phyloP scores from a whole-genome alignment of 1,140 invertebrate species.

The Micrasema longulum region DNA sequence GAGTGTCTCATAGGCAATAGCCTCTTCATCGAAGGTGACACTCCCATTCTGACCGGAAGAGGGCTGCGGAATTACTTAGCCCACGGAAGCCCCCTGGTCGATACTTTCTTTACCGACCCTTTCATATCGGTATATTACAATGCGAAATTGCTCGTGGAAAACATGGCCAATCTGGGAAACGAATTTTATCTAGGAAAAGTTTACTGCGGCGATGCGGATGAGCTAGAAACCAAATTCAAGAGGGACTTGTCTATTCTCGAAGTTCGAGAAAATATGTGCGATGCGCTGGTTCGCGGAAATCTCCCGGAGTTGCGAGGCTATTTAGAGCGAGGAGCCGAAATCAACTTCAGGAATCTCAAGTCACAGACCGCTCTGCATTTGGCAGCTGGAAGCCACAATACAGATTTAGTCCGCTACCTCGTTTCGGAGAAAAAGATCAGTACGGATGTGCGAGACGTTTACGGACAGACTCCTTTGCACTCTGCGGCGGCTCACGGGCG shows the following conservation, averaged over 20 bases:
- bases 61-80: constrained; percentile 17
- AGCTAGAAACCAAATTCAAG: neutral
- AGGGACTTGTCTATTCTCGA: constrained; percentile 1
- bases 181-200: constrained; percentile 15
- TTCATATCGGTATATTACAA: neutral
- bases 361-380: neutral
- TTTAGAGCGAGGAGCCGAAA: neutral
- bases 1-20: neutral
- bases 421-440: neutral
- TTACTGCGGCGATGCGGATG: neutral
- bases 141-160: neutral
- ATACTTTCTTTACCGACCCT: neutral
- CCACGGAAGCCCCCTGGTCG: neutral
- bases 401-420: constrained; percentile 1
- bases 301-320: neutral
- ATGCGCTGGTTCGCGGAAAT: neutral
- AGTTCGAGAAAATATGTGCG: neutral
- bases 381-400: neutral
- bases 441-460: neutral
- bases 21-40: neutral
- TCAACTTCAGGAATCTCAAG: neutral
- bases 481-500: neutral
- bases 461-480: constrained; percentile 4
- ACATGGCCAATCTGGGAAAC: neutral
- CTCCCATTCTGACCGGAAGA: constrained; percentile 5